Base-by-base conservation (phyloP, 1,140 invertebrate species). In the Drosophila melanica region DNA sequence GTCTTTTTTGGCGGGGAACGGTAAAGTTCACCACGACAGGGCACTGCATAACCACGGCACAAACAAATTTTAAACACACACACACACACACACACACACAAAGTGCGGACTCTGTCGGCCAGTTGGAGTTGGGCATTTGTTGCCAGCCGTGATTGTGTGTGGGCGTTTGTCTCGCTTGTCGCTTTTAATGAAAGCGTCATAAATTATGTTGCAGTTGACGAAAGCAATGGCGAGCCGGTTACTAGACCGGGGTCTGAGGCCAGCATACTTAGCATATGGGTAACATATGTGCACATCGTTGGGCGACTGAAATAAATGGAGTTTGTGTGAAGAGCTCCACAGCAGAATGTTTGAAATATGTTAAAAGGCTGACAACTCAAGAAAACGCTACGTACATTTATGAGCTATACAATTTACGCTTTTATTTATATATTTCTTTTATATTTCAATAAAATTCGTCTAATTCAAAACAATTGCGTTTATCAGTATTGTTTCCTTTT, bases 121-220 rank as follows among this genome's bases (percentile, higher is more conserved):
- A 72, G 51, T 44, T 58, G 37, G 35, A 53, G 51, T 72, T 58
- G 65, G 70, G 77, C 75, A 77, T 73, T 86, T 81, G 82, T 79
- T 81, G 53, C 69, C 70, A 66, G 80, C 72, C 59, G 76, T 90
- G 86, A 90, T 89, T 89, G 86, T 80, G 67, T 70, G 87, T 86
- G 81, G 81, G 87, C 79, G 87, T 89, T 59, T 89, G 81, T 86
- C 77, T 86, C 81, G 81, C 77, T 80, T 85, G 84, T 89, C 84
- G 85, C 77, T 69, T 89, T 89, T 90, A 90, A 90, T 90, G 90
- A 90, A 90, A 90, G 90, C 90, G 81, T 91, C 90, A 91, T 91
- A 91, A 91, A 91, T 91, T 91, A 91, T 90, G 89, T 80, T 85
- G 81, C 75, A 91, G 77, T 91, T 91, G 90, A 90, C 89, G 90